Evolutionary conservation across 2,888 invertebrate species (phyloP).

Genomic region (Nephrotoma flavescens): DNA sequence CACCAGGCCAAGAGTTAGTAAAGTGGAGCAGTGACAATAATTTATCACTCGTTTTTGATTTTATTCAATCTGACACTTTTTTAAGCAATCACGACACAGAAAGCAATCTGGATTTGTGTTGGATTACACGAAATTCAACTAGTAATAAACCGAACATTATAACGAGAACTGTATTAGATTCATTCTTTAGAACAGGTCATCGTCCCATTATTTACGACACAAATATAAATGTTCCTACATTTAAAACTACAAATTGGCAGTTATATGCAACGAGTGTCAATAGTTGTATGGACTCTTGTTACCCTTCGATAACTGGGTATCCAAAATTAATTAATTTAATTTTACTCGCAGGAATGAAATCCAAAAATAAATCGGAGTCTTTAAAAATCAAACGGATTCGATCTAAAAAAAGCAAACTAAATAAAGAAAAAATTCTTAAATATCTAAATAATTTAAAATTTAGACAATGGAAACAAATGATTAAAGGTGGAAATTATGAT

Average conservation of each 20-base stretch:
- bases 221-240: background rate
- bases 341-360: too few relatives aligned
- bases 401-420: too few relatives aligned
- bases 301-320: background rate
- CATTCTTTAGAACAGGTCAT: background rate
- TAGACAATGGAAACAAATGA: background rate
- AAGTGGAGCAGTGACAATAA: background rate
- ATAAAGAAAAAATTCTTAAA: too few relatives aligned
- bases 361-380: too few relatives aligned
- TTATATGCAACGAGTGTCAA: too few relatives aligned
- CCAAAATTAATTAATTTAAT: too few relatives aligned
- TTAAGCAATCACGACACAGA: background rate
- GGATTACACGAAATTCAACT: background rate
- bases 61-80: background rate
- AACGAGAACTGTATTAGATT: background rate
- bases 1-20: background rate
- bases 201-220: background rate
- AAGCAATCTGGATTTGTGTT: background rate
- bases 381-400: too few relatives aligned
- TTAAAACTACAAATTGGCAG: too few relatives aligned
- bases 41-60: background rate
- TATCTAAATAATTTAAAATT: background rate
- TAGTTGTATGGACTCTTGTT: background rate
- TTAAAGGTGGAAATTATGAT: background rate
- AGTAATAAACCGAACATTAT: background rate